Conservation (phyloP, 2,113 vertebrate genomes). For the Cyphomyrus plagiostoma region DNA sequence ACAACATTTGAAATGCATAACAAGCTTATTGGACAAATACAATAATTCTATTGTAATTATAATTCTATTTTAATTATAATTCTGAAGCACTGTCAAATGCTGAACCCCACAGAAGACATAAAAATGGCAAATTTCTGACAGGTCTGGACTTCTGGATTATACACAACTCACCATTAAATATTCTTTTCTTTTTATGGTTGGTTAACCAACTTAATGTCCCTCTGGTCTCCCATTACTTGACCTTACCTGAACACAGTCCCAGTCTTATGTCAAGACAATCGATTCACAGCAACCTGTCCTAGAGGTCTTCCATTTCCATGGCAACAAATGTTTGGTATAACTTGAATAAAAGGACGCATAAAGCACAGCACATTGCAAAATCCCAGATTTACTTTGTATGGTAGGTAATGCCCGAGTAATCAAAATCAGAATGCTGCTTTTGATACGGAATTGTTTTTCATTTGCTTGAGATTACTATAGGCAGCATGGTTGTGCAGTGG, state of each 20-base stretch:
- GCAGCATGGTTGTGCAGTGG: neutral
- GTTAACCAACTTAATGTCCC: neutral
- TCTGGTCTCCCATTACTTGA: neutral
- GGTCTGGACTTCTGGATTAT: neutral
- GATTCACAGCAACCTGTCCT: neutral
- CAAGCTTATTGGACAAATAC: neutral
- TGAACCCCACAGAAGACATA: neutral
- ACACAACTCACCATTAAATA: constrained; percentile 14
- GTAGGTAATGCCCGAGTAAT: neutral
- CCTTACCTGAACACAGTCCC: neutral
- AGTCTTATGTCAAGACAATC: neutral
- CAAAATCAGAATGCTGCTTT: neutral
- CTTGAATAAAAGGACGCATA: neutral
- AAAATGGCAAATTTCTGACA: constrained; percentile 8
- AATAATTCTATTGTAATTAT: constrained; percentile 8
- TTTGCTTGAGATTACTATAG: neutral
- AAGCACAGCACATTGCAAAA: neutral
- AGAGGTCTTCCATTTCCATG: neutral
- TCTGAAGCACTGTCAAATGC: constrained; percentile 11
- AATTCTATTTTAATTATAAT: constrained; percentile 15
- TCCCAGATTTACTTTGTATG: neutral
- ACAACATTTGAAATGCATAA: neutral
- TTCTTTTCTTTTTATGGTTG: constrained; percentile 6
- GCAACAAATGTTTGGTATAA: neutral
- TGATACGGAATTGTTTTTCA: neutral